phyloP scores from a whole-genome alignment of 2,113 vertebrate genomes.

The Menidia beryllina region DNA sequence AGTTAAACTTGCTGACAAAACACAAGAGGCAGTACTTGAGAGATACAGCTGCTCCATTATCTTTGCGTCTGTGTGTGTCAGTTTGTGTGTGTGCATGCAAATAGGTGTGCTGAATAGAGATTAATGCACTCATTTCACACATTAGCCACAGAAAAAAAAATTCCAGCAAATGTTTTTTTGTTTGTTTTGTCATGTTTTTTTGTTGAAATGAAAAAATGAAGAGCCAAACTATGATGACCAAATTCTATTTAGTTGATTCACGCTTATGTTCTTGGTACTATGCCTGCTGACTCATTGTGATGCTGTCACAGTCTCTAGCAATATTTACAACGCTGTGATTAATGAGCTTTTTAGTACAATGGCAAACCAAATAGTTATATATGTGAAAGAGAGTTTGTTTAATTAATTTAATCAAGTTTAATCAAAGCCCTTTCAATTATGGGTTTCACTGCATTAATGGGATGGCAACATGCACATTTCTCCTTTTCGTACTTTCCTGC shows the following conservation, averaged over 20 bases:
- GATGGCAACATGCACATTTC: too few species aligned
- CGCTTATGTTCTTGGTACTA: background rate
- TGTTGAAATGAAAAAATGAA: background rate
- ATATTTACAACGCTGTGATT: background rate
- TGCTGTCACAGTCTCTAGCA: background rate
- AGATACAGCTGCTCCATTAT: constrained; percentile 74
- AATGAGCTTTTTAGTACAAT: background rate
- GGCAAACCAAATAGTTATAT: background rate
- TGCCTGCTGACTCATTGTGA: background rate
- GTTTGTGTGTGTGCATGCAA: constrained; percentile 46
- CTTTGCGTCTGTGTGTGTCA: constrained; percentile 24
- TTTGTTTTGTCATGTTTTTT: too few species aligned
- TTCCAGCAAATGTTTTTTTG: background rate
- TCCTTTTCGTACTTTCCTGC: too few species aligned
- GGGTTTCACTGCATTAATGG: too few species aligned
- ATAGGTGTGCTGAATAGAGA: constrained; percentile 20
- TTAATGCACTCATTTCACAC: background rate
- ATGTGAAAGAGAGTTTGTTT: background rate
- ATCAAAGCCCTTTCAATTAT: too few species aligned
- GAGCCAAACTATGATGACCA: background rate
- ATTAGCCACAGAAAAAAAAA: background rate
- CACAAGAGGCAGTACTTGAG: constrained; percentile 59
- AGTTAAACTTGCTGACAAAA: constrained; percentile 73
- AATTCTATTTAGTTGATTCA: background rate
- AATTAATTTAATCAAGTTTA: background rate